A percentile compares a stretch with the other conserved stretches of the same genome.
phyloP scores from a whole-genome alignment of 2,888 invertebrate genomes.

The Drosophila anomalata region DNA sequence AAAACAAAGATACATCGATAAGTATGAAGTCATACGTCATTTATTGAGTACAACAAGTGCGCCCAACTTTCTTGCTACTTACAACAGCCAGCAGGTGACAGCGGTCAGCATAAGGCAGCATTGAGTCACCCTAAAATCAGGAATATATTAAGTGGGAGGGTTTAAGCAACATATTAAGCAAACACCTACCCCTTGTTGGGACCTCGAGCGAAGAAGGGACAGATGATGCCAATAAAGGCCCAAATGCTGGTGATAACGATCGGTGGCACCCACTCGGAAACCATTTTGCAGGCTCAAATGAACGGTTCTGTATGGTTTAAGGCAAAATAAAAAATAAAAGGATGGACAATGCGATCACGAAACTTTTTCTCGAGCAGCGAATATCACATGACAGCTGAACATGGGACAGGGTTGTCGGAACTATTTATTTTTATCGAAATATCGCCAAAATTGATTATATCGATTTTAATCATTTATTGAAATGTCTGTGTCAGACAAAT shows the following conservation, averaged over 20 bases:
- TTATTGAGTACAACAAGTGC: background rate
- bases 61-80: constrained; percentile 58
- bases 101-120: constrained; percentile 83
- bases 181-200: constrained; percentile 81
- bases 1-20: constrained; percentile 12
- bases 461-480: no score
- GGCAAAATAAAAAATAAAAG: constrained; percentile 28
- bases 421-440: no score
- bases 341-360: constrained; percentile 58
- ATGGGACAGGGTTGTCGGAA: constrained; percentile 53
- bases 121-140: constrained; percentile 75
- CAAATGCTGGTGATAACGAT: constrained; percentile 79
- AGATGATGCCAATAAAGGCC: constrained; percentile 80
- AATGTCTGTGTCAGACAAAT: no score
- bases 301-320: constrained; percentile 12
- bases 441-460: no score
- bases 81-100: constrained; percentile 82
- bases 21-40: constrained; percentile 9
- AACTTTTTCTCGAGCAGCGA: constrained; percentile 62
- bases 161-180: constrained; percentile 3
- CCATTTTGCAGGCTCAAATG: constrained; percentile 74
- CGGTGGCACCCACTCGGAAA: constrained; percentile 78
- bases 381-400: constrained; percentile 70
- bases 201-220: constrained; percentile 82
- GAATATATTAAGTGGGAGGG: background rate